These are phyloP conservation scores for Spatulosminthurus flaviceps DNA, from an alignment of 2,888 invertebrate genomes.

Conservation along the genomic window DNA sequence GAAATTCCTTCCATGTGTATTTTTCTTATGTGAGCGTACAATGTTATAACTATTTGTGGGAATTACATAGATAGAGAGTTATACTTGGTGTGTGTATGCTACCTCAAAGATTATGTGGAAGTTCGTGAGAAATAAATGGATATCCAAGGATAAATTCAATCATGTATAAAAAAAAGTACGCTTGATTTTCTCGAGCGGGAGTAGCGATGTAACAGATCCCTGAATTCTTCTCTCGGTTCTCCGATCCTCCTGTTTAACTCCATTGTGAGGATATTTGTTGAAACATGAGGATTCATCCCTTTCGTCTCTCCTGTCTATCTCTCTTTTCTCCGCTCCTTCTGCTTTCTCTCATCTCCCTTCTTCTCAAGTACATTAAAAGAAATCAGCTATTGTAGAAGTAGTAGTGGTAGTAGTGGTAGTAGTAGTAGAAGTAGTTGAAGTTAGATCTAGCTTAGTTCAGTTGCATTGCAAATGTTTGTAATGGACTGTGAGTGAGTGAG, in stretches of 20 bases:
- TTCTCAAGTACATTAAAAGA: conserved; percentile 32
- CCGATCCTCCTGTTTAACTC: not conserved
- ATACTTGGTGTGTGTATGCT: too few relatives aligned
- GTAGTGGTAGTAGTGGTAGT: too few relatives aligned
- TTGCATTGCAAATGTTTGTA: too few relatives aligned
- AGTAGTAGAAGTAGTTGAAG: too few relatives aligned
- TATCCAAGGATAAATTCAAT: conserved; percentile 47
- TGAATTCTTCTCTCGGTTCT: not conserved
- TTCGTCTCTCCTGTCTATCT: not conserved
- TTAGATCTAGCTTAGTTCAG: not conserved
- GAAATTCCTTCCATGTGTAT: conserved; percentile 26
- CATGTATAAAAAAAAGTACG: conserved; percentile 33
- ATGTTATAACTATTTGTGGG: not conserved
- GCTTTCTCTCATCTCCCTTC: not conserved
- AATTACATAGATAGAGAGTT: too few relatives aligned
- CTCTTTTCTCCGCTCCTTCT: not conserved
- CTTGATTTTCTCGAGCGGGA: not conserved
- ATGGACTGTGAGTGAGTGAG: too few relatives aligned
- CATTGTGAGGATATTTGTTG: not conserved
- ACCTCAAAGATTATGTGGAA: conserved; percentile 35
- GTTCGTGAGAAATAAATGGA: conserved; percentile 48
- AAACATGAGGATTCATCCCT: not conserved
- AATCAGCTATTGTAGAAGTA: conserved; percentile 12
- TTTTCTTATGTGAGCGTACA: not conserved
- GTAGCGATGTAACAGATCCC: not conserved